These are phyloP conservation scores for Hippoglossus hippoglossus DNA, from an alignment of 2,797 vertebrate species.

Conservation along the genomic window DNA sequence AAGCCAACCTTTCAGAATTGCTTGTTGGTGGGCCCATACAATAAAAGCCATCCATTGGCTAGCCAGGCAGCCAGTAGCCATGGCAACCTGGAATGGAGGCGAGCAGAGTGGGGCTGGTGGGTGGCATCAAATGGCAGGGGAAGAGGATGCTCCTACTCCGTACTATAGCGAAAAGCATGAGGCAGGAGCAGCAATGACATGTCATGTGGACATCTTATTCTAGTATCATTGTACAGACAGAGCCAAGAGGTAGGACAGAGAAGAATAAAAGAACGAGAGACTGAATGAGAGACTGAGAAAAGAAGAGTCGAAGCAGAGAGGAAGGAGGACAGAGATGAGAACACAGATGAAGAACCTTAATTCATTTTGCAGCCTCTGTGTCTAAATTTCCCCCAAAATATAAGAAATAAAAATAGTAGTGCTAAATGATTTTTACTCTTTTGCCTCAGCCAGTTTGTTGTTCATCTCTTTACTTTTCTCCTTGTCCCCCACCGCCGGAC, in stretches of 20 bases:
- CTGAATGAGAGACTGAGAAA: conserved; percentile 3
- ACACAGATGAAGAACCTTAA: conserved; percentile 85
- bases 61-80: conserved; percentile 78
- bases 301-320: conserved; percentile 17
- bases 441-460: conserved; percentile 99
- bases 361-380: conserved; percentile 94
- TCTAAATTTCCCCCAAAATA: conserved; percentile 56
- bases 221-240: conserved; percentile 52
- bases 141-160: conserved; percentile 71
- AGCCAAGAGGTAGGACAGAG: conserved; percentile 62
- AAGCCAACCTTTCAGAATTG: conserved; percentile 70
- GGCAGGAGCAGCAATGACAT: conserved; percentile 60
- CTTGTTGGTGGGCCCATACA: conserved; percentile 78
- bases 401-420: conserved; percentile 81
- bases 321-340: conserved; percentile 38
- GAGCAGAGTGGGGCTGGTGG: conserved; percentile 63
- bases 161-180: conserved; percentile 60
- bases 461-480: conserved; percentile 99
- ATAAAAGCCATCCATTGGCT: conserved; percentile 72
- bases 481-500: conserved; percentile 89
- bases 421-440: conserved; percentile 97
- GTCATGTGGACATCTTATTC: conserved; percentile 63
- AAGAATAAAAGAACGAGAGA: conserved; percentile 20
- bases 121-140: conserved; percentile 66
- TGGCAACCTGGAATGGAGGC: conserved; percentile 80